These are phyloP conservation scores for Tetragnatha versicolor DNA, from an alignment of 1,140 invertebrate species.

Conservation along the genomic window DNA sequence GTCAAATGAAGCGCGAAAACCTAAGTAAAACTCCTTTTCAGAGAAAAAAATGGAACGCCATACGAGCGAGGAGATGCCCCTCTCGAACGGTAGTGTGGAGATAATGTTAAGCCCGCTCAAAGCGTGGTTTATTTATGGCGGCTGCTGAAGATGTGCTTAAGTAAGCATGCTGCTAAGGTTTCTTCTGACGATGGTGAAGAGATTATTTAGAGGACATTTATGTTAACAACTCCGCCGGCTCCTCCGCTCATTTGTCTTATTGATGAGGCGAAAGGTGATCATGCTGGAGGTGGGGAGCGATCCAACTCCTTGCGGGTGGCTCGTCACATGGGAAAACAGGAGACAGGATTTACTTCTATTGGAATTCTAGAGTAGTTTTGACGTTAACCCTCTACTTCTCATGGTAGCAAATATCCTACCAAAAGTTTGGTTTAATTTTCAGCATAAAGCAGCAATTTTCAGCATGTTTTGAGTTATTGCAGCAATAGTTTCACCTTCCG, in stretches of 20 bases:
- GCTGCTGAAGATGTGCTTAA: constrained; percentile 16
- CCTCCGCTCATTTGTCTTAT: constrained; percentile 46
- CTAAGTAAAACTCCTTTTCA: background rate
- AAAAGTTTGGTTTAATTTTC: no score
- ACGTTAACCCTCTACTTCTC: no score
- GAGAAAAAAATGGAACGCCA: background rate
- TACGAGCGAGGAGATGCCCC: background rate
- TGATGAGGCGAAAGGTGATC: constrained; percentile 37
- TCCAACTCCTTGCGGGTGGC: no score
- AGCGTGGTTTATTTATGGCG: constrained; percentile 36
- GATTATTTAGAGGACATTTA: constrained; percentile 46
- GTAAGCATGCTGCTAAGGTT: constrained; percentile 41
- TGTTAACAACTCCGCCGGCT: constrained; percentile 36
- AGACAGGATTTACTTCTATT: no score
- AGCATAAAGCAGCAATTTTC: no score
- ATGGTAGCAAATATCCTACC: no score
- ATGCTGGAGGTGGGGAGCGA: no score
- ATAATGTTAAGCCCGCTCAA: background rate
- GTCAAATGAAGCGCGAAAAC: background rate
- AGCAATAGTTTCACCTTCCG: no score
- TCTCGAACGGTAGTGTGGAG: background rate
- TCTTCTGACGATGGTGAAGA: constrained; percentile 21
- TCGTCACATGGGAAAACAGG: no score
- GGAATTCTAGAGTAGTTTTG: no score
- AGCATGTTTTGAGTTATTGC: no score